phyloP scores from a whole-genome alignment of 2,113 vertebrate species.

The Amphiprion ocellaris region DNA sequence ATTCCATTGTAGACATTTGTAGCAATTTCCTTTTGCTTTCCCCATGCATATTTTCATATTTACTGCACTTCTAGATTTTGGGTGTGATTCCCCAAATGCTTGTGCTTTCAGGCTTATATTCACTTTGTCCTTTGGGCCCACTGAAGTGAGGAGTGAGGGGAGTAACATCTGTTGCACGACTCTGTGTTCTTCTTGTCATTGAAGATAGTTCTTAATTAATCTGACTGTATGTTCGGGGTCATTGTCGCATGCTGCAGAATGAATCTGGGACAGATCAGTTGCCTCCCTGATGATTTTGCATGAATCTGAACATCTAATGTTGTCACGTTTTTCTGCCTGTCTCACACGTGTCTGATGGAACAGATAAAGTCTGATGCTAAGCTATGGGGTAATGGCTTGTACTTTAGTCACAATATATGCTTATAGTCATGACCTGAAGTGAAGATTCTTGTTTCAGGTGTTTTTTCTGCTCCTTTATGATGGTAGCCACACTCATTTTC shows the following conservation, averaged over 20 bases:
- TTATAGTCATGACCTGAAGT: too few relatives aligned
- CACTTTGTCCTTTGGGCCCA: background rate
- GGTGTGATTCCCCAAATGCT: background rate
- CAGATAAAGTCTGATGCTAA: too few relatives aligned
- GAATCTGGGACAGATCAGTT: background rate
- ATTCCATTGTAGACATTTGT: background rate
- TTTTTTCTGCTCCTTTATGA: too few relatives aligned
- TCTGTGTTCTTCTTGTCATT: background rate
- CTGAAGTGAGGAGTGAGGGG: background rate
- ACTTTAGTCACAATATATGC: too few relatives aligned
- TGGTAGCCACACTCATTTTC: too few relatives aligned
- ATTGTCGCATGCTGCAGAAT: background rate
- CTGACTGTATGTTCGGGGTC: background rate
- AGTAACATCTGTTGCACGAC: slow-evolving; percentile 11
- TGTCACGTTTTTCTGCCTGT: too few relatives aligned
- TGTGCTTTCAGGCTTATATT: background rate
- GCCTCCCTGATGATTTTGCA: background rate
- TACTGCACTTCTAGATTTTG: background rate
- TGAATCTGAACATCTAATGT: too few relatives aligned
- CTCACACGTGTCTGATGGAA: too few relatives aligned
- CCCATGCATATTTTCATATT: background rate
- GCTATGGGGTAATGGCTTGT: too few relatives aligned
- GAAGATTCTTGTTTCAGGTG: too few relatives aligned
- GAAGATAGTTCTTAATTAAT: background rate
- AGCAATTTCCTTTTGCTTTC: background rate